phyloP scores from a whole-genome alignment of 2,888 invertebrate species.

The Ectobius pallidus region DNA sequence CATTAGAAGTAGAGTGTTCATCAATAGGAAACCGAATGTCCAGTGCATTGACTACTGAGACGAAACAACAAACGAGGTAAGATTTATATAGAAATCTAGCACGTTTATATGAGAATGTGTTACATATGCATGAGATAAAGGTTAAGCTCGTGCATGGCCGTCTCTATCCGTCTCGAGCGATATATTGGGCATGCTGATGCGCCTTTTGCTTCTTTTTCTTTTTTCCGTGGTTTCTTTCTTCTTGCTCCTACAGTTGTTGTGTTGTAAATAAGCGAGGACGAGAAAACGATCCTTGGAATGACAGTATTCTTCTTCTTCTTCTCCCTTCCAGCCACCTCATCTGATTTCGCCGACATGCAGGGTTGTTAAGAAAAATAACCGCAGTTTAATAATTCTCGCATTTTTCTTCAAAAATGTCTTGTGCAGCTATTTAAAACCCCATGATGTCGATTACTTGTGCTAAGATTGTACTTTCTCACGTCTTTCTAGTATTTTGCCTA shows the following conservation, averaged over 20 bases:
- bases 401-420: neutral
- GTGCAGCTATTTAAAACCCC: too few relatives aligned
- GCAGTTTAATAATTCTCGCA: neutral
- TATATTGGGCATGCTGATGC: slow-evolving; percentile 36
- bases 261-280: slow-evolving; percentile 20
- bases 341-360: neutral
- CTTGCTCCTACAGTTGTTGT: neutral
- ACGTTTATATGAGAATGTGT: slow-evolving; percentile 32
- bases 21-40: slow-evolving; percentile 12
- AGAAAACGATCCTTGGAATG: slow-evolving; percentile 27
- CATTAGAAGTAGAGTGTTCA: neutral
- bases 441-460: too few relatives aligned
- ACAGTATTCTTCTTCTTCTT: slow-evolving; percentile 25
- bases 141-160: slow-evolving; percentile 17
- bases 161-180: slow-evolving; percentile 1
- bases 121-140: slow-evolving; percentile 36
- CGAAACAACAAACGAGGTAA: slow-evolving; percentile 25
- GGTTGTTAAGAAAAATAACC: neutral
- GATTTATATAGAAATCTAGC: slow-evolving; percentile 28
- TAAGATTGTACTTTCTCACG: too few relatives aligned
- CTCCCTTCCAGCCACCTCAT: slow-evolving; percentile 6
- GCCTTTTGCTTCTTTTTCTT: neutral
- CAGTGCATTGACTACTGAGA: neutral
- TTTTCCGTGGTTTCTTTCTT: neutral
- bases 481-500: too few relatives aligned